Conservation (phyloP, 2,888 invertebrate genomes). For the Abrostola tripartita region DNA sequence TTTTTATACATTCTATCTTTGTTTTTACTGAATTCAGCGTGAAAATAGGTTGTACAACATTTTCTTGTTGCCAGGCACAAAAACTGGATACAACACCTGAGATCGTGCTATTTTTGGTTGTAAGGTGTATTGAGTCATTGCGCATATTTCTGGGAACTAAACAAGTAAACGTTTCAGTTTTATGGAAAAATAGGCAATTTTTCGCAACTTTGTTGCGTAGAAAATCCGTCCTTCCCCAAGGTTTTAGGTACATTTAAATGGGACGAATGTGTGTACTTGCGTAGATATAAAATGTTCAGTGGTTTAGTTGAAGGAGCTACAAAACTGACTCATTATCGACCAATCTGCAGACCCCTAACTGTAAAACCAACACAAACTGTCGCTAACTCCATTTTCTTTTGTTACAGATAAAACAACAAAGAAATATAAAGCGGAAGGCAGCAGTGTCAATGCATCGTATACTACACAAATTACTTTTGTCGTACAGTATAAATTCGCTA, state of each 20-base stretch:
- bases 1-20: not conserved
- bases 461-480: conserved; percentile 57
- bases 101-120: not conserved
- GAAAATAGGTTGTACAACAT: conserved; percentile 1
- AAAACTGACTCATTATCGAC: too few species aligned
- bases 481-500: conserved; percentile 55
- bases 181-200: too few species aligned
- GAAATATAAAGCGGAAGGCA: conserved; percentile 45
- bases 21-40: conserved; percentile 1
- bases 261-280: too few species aligned
- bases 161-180: too few species aligned
- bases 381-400: conserved; percentile 55
- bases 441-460: conserved; percentile 62
- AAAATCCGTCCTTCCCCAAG: not conserved
- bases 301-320: too few species aligned
- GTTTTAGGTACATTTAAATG: not conserved
- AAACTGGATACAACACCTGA: conserved; percentile 1
- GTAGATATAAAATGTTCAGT: too few species aligned
- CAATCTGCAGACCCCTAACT: conserved; percentile 13
- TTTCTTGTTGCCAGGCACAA: not conserved
- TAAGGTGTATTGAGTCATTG: too few species aligned
- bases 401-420: conserved; percentile 66
- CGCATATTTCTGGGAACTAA: too few species aligned
- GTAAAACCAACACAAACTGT: conserved; percentile 33
- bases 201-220: too few species aligned